These are phyloP conservation scores for Gorsachius magnificus DNA, from an alignment of 2,797 vertebrate genomes.

Conservation along the genomic window DNA sequence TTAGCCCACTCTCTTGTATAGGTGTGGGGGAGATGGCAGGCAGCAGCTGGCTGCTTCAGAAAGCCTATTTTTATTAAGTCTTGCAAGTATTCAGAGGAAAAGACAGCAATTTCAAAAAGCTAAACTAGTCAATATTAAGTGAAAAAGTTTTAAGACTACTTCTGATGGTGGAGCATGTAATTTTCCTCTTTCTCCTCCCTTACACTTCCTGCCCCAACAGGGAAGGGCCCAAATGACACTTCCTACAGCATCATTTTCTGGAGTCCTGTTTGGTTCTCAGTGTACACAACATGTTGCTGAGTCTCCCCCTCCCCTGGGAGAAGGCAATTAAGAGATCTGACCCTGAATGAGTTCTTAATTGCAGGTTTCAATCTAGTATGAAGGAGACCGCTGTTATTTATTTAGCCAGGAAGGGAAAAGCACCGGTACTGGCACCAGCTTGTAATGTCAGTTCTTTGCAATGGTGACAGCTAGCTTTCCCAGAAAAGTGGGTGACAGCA, in stretches of 20 bases:
- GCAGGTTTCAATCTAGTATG: not conserved
- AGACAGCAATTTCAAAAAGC: not conserved
- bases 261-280: not conserved
- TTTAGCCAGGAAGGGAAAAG: not conserved
- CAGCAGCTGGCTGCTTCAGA: conserved; percentile 6
- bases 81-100: not conserved
- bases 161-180: not conserved
- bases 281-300: not conserved
- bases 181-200: not conserved
- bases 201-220: not conserved
- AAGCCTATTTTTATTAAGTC: not conserved
- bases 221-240: not conserved
- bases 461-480: not conserved
- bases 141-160: not conserved
- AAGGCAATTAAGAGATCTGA: not conserved
- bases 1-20: conserved; percentile 23
- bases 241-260: not conserved
- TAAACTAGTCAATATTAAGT: not conserved
- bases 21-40: conserved; percentile 26
- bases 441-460: not conserved
- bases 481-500: not conserved
- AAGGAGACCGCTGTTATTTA: not conserved
- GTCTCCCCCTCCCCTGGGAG: not conserved
- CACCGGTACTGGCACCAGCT: not conserved
- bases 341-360: not conserved